These are phyloP conservation scores for Ormyrus rosae DNA, from an alignment of 2,888 invertebrate species.

Conservation along the genomic window DNA sequence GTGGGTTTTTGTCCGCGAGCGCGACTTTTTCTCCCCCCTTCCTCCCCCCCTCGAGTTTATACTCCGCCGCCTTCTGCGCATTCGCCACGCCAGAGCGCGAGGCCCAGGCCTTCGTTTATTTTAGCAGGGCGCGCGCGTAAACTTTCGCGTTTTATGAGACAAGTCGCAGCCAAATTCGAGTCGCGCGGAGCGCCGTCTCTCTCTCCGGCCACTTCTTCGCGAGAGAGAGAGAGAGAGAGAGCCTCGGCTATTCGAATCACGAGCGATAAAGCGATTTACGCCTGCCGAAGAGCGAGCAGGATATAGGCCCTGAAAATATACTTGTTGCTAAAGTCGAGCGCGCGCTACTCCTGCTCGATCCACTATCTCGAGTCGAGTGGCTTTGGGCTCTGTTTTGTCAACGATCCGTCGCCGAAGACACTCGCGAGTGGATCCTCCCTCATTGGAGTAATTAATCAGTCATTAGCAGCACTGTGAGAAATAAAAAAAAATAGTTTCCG, in stretches of 20 bases:
- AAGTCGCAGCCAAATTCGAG: constrained; percentile 27
- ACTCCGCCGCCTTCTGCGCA: background rate
- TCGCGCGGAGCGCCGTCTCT: constrained; percentile 10
- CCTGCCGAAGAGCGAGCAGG: too few species aligned
- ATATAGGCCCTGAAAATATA: background rate
- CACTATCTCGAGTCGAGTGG: too few species aligned
- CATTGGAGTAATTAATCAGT: too few species aligned
- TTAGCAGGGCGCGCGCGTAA: constrained; percentile 47
- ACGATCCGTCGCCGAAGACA: too few species aligned
- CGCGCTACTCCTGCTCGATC: too few species aligned
- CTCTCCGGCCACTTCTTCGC: constrained; percentile 8
- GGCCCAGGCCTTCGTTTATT: constrained; percentile 52
- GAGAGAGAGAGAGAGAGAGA: background rate
- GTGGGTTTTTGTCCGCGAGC: constrained; percentile 3
- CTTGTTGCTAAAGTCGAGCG: too few species aligned
- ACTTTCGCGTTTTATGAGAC: constrained; percentile 48
- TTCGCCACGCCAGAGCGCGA: background rate
- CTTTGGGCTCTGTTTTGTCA: too few species aligned
- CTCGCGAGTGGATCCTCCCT: too few species aligned
- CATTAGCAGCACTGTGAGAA: too few species aligned
- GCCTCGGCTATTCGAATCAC: background rate
- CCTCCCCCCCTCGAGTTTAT: constrained; percentile 4
- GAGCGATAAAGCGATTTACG: too few species aligned
- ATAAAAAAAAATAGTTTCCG: too few species aligned
- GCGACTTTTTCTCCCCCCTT: constrained; percentile 17